Base-by-base conservation (phyloP, 1,140 invertebrate species). In the Magallana gigas region DNA sequence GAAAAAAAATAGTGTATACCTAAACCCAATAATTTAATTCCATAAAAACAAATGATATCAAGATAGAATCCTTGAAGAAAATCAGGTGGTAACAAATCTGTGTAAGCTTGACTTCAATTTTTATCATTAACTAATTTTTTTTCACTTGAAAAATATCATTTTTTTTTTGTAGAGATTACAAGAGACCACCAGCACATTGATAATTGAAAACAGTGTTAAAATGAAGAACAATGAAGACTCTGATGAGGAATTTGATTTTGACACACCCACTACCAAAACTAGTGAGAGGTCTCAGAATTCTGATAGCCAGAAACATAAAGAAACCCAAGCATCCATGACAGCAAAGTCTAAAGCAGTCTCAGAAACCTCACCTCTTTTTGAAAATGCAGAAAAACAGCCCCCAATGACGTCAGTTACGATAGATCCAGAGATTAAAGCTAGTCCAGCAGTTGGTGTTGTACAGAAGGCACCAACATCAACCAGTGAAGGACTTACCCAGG, bases 171-270 rank as follows among this genome's bases (percentile, higher is more conserved):
- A 76, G 68, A 29, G 14, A 11, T 29, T 76, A 76, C 18, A 76
- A 12, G 23, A 76, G 8, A 76, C 8, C 36, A 48, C 36, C 23
- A 76, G 68, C 36, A 29, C 23, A 18, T 48, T 76, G 8, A 76
- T 6, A 23, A 36, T 76, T 76, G 68, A 76, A 76, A 76, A 76
- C 6, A 76, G 12, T 23, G 12, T 12, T 12, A 76, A 8, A 36
- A 12, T 29, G 36, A 76, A 76, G 18, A 76, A 29, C 23, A 29
- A 29, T 76, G 68, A 11, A 12, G 68, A 76, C 12, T 88, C 87
- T 9, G 87, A 62, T 56, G 80, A 71, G 6, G 87, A 88, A 68
- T 88, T 88, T 85, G 87, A 88, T 80, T 88, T 88, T 88, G 87
- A 88, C 29, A 57, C 82, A 29, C 87, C 87, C 82, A 48, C 68